phyloP scores from a whole-genome alignment of 1,140 invertebrate species.

The Drosophila biarmipes region DNA sequence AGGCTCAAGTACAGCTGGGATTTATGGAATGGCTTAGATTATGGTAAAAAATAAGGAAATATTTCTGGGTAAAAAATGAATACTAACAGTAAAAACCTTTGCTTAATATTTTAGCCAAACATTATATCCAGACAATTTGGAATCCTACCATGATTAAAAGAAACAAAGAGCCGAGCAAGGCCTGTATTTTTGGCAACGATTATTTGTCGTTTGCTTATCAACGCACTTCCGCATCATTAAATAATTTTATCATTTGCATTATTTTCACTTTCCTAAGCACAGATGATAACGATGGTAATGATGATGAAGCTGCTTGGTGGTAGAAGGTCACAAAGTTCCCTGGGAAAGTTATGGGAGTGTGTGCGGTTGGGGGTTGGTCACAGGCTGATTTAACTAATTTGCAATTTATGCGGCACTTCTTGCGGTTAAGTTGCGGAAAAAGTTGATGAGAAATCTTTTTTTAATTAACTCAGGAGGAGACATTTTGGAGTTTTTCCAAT shows the following conservation, averaged over 20 bases:
- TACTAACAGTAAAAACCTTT: not conserved
- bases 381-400: slow-evolving; percentile 71
- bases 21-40: not conserved
- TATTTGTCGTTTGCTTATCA: slow-evolving; percentile 80
- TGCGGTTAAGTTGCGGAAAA: slow-evolving; percentile 43
- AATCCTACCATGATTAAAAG: not conserved
- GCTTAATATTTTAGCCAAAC: not conserved
- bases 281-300: slow-evolving; percentile 28
- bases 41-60: not conserved
- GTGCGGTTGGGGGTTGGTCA: slow-evolving; percentile 25
- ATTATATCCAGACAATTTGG: not conserved
- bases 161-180: slow-evolving; percentile 4
- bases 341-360: slow-evolving; percentile 1
- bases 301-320: slow-evolving; percentile 37
- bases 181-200: slow-evolving; percentile 31
- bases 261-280: slow-evolving; percentile 81
- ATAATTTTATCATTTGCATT: slow-evolving; percentile 82
- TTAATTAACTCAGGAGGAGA: slow-evolving; percentile 66
- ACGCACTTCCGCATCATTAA: slow-evolving; percentile 81
- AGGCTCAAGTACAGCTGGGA: slow-evolving; percentile 36
- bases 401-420: slow-evolving; percentile 72
- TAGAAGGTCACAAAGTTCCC: slow-evolving; percentile 31
- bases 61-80: not conserved
- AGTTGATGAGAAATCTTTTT: slow-evolving; percentile 59
- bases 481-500: slow-evolving; percentile 22